Evolutionary conservation across 2,888 invertebrate genomes (phyloP).

Genomic region (Eremobia ochroleuca): DNA sequence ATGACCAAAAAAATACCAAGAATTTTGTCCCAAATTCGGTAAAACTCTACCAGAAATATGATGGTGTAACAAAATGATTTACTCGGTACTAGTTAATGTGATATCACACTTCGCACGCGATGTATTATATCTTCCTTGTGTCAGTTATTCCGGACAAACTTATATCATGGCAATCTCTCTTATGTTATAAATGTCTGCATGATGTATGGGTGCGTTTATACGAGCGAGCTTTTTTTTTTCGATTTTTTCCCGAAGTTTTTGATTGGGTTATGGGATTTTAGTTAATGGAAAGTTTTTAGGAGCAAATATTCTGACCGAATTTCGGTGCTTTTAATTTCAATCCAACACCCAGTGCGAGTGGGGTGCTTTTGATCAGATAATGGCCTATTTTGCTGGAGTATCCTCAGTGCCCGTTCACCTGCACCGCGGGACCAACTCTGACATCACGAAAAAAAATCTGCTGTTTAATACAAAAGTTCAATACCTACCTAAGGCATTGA

Average conservation of each 20-base stretch:
- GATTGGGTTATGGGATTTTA: not conserved
- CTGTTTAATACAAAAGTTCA: no score
- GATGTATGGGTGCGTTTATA: slow-evolving; percentile 25
- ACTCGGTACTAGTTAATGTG: slow-evolving; percentile 8
- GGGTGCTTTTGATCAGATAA: no score
- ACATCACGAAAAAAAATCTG: no score
- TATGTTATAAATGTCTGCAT: no score
- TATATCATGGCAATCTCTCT: slow-evolving; percentile 17
- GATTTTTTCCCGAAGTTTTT: not conserved
- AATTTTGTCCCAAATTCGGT: not conserved
- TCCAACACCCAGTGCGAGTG: no score
- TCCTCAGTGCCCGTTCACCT: no score
- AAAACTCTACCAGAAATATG: slow-evolving; percentile 2
- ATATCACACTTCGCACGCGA: slow-evolving; percentile 24
- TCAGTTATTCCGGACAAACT: slow-evolving; percentile 33
- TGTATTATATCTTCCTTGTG: slow-evolving; percentile 35
- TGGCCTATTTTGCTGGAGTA: no score
- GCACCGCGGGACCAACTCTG: no score
- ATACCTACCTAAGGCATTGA: no score
- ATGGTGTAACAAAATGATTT: slow-evolving; percentile 9
- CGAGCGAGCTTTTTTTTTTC: not conserved
- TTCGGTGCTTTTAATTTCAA: no score
- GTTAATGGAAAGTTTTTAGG: not conserved
- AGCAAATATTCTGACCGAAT: no score
- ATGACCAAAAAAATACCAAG: not conserved